Evolutionary conservation across 1,140 invertebrate genomes (phyloP).

Genomic region (Cydia fagiglandana): DNA sequence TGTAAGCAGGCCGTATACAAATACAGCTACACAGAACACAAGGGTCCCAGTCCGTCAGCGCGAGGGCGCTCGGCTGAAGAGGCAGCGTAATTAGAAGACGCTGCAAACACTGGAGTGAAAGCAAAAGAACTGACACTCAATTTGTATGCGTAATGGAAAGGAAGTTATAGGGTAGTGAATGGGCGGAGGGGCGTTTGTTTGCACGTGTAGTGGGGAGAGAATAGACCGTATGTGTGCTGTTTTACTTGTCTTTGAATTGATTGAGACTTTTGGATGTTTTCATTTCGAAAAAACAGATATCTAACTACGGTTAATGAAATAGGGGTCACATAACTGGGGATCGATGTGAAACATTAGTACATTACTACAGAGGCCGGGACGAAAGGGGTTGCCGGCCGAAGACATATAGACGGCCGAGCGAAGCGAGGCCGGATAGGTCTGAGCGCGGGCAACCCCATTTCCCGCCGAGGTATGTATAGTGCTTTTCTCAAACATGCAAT

Average conservation of each 20-base stretch:
- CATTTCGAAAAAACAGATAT: background rate
- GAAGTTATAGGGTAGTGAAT: constrained; percentile 1
- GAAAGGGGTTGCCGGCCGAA: too few species aligned
- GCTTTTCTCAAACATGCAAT: too few species aligned
- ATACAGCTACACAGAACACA: background rate
- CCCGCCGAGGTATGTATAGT: too few species aligned
- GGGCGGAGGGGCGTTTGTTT: background rate
- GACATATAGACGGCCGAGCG: too few species aligned
- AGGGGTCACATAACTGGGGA: too few species aligned
- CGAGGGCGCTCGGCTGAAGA: constrained; percentile 17
- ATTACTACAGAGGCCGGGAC: too few species aligned
- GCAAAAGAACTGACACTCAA: constrained; percentile 10
- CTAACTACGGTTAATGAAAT: too few species aligned
- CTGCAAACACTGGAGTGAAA: constrained; percentile 8
- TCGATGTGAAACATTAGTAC: too few species aligned
- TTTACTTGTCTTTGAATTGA: background rate
- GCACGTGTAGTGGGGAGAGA: background rate
- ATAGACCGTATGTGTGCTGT: background rate
- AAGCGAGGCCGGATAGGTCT: too few species aligned
- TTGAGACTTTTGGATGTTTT: background rate
- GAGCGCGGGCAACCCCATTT: too few species aligned
- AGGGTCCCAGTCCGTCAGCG: constrained; percentile 3
- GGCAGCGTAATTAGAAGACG: constrained; percentile 11
- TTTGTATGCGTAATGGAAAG: constrained; percentile 20
- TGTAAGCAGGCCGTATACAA: background rate